Evolutionary conservation across 2,888 invertebrate species (phyloP).

Genomic region (Chirona hameri): DNA sequence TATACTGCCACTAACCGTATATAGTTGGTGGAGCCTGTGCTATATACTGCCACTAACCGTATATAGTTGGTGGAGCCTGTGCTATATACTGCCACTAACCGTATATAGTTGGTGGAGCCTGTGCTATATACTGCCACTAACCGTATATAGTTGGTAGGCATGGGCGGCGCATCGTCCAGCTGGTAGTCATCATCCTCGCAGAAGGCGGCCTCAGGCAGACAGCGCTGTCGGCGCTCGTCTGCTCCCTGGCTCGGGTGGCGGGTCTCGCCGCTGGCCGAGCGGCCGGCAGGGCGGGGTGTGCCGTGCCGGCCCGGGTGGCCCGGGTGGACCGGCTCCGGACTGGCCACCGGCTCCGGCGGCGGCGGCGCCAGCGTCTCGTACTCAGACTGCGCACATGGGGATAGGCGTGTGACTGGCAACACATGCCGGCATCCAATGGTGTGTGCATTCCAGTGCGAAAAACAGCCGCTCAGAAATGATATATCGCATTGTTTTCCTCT

Average conservation of each 20-base stretch:
- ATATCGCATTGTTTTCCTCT: too few relatives aligned
- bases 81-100: too few relatives aligned
- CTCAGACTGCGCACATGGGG: neutral
- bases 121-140: too few relatives aligned
- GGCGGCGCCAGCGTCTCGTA: constrained; percentile 25
- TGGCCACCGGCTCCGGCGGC: neutral
- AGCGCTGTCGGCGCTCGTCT: constrained; percentile 43
- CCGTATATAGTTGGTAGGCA: constrained; percentile 80
- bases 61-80: too few relatives aligned
- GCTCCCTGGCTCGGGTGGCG: constrained; percentile 33
- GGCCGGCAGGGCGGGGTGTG: neutral
- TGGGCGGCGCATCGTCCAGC: constrained; percentile 74
- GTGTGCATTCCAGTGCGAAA: too few relatives aligned
- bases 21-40: too few relatives aligned
- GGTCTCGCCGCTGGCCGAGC: constrained; percentile 7
- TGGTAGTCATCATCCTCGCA: constrained; percentile 71
- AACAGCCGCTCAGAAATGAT: too few relatives aligned
- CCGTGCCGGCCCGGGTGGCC: neutral
- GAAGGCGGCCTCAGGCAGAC: constrained; percentile 67
- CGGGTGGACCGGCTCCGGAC: neutral
- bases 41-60: too few relatives aligned
- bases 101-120: too few relatives aligned
- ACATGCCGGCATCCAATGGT: too few relatives aligned
- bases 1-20: too few relatives aligned
- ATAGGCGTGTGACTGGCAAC: too few relatives aligned